Conservation (phyloP, 2,888 invertebrate species). For the Coelogynopora nodosa region DNA sequence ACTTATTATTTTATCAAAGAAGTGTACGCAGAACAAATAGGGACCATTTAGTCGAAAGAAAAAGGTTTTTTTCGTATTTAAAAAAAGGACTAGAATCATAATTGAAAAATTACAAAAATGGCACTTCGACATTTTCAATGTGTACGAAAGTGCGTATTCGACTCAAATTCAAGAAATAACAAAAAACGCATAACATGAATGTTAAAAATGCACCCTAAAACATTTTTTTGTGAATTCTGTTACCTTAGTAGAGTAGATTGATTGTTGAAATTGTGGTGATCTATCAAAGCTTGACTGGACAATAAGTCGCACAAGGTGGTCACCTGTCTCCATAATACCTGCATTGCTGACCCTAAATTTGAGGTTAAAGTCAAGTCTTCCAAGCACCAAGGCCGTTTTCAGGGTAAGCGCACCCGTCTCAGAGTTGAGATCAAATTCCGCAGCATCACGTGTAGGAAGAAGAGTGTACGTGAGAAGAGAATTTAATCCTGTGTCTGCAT, state of each 20-base stretch:
- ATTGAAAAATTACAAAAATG: too few relatives aligned
- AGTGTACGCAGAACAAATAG: too few relatives aligned
- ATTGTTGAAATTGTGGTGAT: conserved; percentile 6
- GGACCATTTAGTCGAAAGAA: too few relatives aligned
- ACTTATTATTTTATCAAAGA: too few relatives aligned
- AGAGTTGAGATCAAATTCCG: not conserved
- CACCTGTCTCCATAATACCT: not conserved
- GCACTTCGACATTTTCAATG: too few relatives aligned
- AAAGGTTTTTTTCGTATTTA: too few relatives aligned
- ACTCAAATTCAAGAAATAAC: too few relatives aligned
- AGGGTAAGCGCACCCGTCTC: not conserved
- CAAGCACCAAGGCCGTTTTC: not conserved
- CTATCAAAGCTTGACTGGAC: not conserved
- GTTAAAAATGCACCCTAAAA: too few relatives aligned
- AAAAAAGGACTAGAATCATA: too few relatives aligned
- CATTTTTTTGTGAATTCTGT: not conserved
- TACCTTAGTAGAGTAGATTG: conserved; percentile 34
- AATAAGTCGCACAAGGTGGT: not conserved
- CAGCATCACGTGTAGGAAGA: not conserved
- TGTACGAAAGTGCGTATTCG: too few relatives aligned
- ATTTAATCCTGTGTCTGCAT: conserved; percentile 20
- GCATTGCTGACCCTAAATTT: not conserved
- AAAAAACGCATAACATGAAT: too few relatives aligned
- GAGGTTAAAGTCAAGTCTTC: not conserved
- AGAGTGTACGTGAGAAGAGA: conserved; percentile 34